Evolutionary conservation across 1,140 invertebrate species (phyloP).

Genomic region (Pissodes strobi): DNA sequence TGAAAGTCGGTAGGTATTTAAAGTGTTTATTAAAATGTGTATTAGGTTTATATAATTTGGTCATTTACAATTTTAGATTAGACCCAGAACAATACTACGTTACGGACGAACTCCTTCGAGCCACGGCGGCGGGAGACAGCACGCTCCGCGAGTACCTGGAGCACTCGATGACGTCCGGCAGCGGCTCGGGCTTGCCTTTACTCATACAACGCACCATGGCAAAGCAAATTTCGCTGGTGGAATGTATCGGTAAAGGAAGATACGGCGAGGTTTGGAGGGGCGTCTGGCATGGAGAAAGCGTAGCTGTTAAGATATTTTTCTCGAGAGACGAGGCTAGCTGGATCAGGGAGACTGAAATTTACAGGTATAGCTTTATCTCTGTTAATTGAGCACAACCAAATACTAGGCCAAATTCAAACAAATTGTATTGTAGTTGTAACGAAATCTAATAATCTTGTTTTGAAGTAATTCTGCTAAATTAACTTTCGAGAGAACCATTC

Average conservation of each 20-base stretch:
- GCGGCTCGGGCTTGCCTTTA: conserved; percentile 80
- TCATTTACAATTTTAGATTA: conserved; percentile 51
- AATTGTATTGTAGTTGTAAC: too few species aligned
- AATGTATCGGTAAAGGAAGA: conserved; percentile 82
- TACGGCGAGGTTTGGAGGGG: conserved; percentile 90
- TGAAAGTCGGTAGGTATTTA: conserved; percentile 20
- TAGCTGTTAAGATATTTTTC: conserved; percentile 91
- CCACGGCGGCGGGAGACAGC: conserved; percentile 86
- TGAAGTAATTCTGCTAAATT: too few species aligned
- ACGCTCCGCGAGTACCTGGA: conserved; percentile 81
- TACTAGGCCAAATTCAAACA: background rate
- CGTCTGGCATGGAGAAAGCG: conserved; percentile 82
- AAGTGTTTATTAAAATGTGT: too few species aligned
- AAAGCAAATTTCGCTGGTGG: conserved; percentile 71
- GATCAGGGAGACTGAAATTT: conserved; percentile 89
- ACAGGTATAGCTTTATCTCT: conserved; percentile 60
- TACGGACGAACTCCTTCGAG: conserved; percentile 70
- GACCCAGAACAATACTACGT: conserved; percentile 68
- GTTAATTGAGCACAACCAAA: background rate
- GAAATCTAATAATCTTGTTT: too few species aligned
- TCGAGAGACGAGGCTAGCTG: conserved; percentile 89
- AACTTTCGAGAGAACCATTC: too few species aligned
- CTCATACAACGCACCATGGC: conserved; percentile 79
- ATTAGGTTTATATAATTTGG: background rate
- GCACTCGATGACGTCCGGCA: conserved; percentile 81